phyloP scores from a whole-genome alignment of 2,797 vertebrate genomes.

The Philypnodon macrostomus region DNA sequence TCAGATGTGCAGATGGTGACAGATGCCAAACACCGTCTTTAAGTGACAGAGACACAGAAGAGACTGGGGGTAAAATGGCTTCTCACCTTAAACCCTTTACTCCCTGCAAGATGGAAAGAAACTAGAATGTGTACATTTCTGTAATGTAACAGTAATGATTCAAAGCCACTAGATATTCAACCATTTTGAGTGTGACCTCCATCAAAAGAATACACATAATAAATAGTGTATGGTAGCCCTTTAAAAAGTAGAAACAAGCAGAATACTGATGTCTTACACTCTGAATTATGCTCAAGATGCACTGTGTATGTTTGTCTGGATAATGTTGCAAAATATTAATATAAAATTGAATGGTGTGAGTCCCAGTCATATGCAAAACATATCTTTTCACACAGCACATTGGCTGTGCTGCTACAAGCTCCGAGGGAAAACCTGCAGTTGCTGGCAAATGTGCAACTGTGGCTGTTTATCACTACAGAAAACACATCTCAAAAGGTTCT shows the following conservation, averaged over 20 bases:
- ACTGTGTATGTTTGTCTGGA: conserved; percentile 1
- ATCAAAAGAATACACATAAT: conserved; percentile 29
- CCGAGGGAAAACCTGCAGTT: conserved; percentile 41
- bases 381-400: conserved; percentile 18
- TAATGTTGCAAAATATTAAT: conserved; percentile 9
- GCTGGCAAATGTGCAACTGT: conserved; percentile 48
- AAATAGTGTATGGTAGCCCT: conserved; percentile 38
- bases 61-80: conserved; percentile 64
- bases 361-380: conserved; percentile 27
- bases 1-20: conserved; percentile 40
- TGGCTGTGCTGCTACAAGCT: conserved; percentile 25
- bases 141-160: conserved; percentile 36
- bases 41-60: conserved; percentile 37
- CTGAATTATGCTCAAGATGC: conserved; percentile 13
- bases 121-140: conserved; percentile 68
- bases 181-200: conserved; percentile 12
- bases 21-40: conserved; percentile 32
- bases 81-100: conserved; percentile 68
- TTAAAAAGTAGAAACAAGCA: conserved; percentile 42
- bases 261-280: conserved; percentile 33
- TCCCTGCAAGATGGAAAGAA: conserved; percentile 65
- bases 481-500: conserved; percentile 36
- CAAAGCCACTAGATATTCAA: conserved; percentile 28
- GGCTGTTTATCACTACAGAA: conserved; percentile 33
- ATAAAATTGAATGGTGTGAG: conserved; percentile 10